These are phyloP conservation scores for Chrysopilus asiliformis DNA, from an alignment of 2,888 invertebrate genomes.

Conservation along the genomic window DNA sequence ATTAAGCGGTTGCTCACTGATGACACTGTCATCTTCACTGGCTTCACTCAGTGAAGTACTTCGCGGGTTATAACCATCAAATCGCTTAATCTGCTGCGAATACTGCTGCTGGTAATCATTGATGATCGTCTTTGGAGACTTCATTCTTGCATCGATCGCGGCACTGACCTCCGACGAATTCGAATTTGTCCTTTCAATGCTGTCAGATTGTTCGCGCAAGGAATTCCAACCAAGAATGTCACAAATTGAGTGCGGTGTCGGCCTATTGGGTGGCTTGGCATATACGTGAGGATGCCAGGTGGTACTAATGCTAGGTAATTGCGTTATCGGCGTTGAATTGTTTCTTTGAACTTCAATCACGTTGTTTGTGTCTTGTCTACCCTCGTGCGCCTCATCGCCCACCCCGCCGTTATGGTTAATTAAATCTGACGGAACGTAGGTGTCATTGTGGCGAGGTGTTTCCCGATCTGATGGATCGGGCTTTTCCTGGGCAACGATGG, in stretches of 20 bases:
- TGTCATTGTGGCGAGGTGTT: no score
- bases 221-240: constrained; percentile 62
- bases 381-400: neutral
- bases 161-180: neutral
- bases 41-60: constrained; percentile 31
- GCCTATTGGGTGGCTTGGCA: constrained; percentile 62
- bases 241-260: constrained; percentile 77
- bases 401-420: neutral
- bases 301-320: constrained; percentile 13
- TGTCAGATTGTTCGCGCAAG: neutral
- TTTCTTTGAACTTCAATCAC: neutral
- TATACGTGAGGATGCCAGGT: constrained; percentile 88
- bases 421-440: neutral
- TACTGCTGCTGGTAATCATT: constrained; percentile 28
- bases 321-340: constrained; percentile 2
- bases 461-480: no score
- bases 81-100: constrained; percentile 22
- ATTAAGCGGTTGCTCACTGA: constrained; percentile 44
- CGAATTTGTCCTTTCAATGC: constrained; percentile 4
- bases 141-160: constrained; percentile 13
- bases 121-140: constrained; percentile 31
- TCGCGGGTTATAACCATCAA: constrained; percentile 12
- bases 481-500: no score
- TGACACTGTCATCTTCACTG: constrained; percentile 35
- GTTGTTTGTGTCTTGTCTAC: neutral